Evolutionary conservation across 2,888 invertebrate species (phyloP).

Genomic region (Mythimna lalbum): DNA sequence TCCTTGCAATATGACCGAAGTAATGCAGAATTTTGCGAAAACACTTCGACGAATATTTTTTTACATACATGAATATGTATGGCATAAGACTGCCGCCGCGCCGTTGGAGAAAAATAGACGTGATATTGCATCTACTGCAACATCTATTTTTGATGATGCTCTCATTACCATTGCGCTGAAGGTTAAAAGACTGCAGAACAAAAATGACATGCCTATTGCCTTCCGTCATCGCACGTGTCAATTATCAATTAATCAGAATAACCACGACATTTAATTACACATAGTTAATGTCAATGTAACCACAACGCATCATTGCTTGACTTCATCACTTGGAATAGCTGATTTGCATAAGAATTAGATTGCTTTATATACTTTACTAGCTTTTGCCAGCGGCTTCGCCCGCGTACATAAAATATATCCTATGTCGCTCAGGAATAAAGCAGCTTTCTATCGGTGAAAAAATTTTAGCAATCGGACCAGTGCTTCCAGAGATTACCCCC

Average conservation of each 20-base stretch:
- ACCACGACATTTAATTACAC: constrained; percentile 35
- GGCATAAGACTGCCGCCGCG: not conserved
- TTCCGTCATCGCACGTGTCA: constrained; percentile 32
- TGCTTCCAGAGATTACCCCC: too few relatives aligned
- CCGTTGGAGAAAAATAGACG: not conserved
- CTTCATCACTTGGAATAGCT: constrained; percentile 43
- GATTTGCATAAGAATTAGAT: constrained; percentile 31
- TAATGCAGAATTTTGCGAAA: too few relatives aligned
- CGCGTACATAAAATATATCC: too few relatives aligned
- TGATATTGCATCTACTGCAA: not conserved
- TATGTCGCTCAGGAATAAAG: too few relatives aligned
- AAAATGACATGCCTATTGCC: constrained; percentile 23
- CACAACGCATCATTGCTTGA: constrained; percentile 37
- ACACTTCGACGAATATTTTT: too few relatives aligned
- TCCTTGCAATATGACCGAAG: too few relatives aligned
- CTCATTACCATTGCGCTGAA: not conserved
- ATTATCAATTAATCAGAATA: constrained; percentile 43
- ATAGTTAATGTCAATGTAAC: constrained; percentile 26
- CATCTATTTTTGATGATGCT: constrained; percentile 1
- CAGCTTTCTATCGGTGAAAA: too few relatives aligned
- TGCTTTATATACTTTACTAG: constrained; percentile 17
- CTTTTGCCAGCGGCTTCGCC: too few relatives aligned
- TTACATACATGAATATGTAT: too few relatives aligned
- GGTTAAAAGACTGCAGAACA: not conserved
- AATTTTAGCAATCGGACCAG: too few relatives aligned